Conservation (phyloP, 2,888 invertebrate genomes). For the Adelognathus sp. region DNA sequence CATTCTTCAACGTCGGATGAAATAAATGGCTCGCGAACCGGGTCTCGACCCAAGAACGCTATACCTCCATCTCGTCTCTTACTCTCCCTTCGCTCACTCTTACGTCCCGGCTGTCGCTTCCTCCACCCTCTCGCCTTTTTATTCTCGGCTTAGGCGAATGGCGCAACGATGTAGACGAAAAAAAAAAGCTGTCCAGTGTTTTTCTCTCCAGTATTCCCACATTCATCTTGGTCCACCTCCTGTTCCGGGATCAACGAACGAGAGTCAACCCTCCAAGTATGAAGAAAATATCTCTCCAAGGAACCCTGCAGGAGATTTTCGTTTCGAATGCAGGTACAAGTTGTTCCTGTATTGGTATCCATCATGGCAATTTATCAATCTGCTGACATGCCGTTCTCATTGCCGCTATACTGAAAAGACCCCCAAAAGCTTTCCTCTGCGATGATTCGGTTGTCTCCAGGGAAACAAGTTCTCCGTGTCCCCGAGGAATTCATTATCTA, state of each 20-base stretch:
- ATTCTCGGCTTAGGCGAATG: not conserved
- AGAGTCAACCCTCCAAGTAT: not conserved
- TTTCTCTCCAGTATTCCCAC: not conserved
- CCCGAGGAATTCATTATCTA: not conserved
- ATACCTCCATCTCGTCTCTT: constrained; percentile 44
- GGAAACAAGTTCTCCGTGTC: not conserved
- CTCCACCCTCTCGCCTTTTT: not conserved
- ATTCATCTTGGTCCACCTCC: constrained; percentile 19
- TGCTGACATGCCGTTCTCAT: not conserved
- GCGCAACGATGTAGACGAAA: not conserved
- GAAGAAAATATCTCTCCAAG: not conserved
- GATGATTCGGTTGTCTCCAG: not conserved
- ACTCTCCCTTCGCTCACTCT: not conserved
- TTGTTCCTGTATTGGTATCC: not conserved
- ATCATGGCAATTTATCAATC: not conserved
- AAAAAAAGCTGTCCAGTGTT: constrained; percentile 17
- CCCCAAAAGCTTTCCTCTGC: not conserved
- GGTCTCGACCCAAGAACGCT: constrained; percentile 53
- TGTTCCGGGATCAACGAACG: not conserved
- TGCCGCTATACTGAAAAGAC: not conserved
- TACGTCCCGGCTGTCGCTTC: not conserved
- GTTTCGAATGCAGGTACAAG: not conserved
- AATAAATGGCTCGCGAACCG: constrained; percentile 70
- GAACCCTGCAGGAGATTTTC: not conserved
- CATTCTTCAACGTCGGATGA: constrained; percentile 70